phyloP scores from a whole-genome alignment of 1,140 invertebrate species.

The Leptinotarsa undecemlineata region DNA sequence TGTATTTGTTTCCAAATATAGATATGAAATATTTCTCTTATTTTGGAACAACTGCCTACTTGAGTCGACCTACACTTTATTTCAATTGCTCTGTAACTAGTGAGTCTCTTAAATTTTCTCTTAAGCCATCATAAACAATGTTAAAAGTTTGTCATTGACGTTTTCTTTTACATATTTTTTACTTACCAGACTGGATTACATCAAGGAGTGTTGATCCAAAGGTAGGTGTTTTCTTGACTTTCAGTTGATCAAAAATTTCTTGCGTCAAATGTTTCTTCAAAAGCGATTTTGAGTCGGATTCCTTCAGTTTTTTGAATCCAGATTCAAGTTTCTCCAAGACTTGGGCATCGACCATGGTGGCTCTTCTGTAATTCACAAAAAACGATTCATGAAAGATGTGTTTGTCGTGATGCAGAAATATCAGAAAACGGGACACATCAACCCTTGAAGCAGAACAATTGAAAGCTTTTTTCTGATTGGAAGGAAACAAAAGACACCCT shows the following conservation, averaged over 20 bases:
- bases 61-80: too few relatives aligned
- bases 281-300: constrained; percentile 90
- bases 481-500: too few relatives aligned
- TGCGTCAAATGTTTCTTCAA: constrained; percentile 92
- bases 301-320: constrained; percentile 84
- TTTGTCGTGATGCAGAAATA: neutral
- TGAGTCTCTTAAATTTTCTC: too few relatives aligned
- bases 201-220: constrained; percentile 89
- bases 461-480: neutral
- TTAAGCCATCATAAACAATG: too few relatives aligned
- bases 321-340: constrained; percentile 87
- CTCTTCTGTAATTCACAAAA: constrained; percentile 59
- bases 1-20: neutral
- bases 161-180: neutral
- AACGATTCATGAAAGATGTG: neutral
- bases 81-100: too few relatives aligned
- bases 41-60: too few relatives aligned
- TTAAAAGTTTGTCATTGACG: too few relatives aligned
- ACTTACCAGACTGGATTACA: constrained; percentile 84
- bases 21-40: too few relatives aligned
- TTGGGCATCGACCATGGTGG: constrained; percentile 84
- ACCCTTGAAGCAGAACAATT: neutral
- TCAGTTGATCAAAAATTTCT: constrained; percentile 87
- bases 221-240: constrained; percentile 86
- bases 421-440: neutral